Conservation (phyloP, 2,113 vertebrate genomes). For the Albula goreensis region DNA sequence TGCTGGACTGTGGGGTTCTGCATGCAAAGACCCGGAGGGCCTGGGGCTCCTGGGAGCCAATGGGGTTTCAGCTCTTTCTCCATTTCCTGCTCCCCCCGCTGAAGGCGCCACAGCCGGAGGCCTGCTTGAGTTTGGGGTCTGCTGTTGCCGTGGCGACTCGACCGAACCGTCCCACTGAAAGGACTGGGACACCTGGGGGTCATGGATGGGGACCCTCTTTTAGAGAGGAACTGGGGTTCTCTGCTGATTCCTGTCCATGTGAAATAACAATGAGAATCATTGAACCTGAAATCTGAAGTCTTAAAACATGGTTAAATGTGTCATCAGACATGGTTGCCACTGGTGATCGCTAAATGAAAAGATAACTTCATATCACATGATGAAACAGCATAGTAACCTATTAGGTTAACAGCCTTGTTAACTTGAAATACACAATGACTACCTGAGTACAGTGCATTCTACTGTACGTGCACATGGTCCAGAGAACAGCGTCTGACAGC, state of each 20-base stretch:
- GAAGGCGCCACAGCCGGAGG: conserved; percentile 28
- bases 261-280: conserved; percentile 1
- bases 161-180: conserved; percentile 68
- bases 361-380: too few relatives aligned
- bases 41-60: conserved; percentile 56
- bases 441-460: too few relatives aligned
- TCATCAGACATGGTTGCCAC: background rate
- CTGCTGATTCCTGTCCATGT: conserved; percentile 68
- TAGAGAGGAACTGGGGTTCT: conserved; percentile 83
- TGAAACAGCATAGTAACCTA: too few relatives aligned
- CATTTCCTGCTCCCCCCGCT: background rate
- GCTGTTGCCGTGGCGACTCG: background rate
- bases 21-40: conserved; percentile 44
- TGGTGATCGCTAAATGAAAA: background rate
- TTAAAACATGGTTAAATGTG: background rate
- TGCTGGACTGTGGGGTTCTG: background rate
- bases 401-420: too few relatives aligned
- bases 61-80: conserved; percentile 38
- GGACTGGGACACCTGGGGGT: conserved; percentile 72
- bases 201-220: conserved; percentile 72
- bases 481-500: too few relatives aligned
- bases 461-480: too few relatives aligned
- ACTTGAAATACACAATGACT: too few relatives aligned
- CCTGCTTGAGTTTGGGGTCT: background rate
- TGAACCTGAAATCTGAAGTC: background rate